A percentile compares a stretch with the other conserved stretches of the same genome.
These are phyloP conservation scores for Monochamus alternatus DNA, from an alignment of 2,888 invertebrate genomes.

Conservation along the genomic window DNA sequence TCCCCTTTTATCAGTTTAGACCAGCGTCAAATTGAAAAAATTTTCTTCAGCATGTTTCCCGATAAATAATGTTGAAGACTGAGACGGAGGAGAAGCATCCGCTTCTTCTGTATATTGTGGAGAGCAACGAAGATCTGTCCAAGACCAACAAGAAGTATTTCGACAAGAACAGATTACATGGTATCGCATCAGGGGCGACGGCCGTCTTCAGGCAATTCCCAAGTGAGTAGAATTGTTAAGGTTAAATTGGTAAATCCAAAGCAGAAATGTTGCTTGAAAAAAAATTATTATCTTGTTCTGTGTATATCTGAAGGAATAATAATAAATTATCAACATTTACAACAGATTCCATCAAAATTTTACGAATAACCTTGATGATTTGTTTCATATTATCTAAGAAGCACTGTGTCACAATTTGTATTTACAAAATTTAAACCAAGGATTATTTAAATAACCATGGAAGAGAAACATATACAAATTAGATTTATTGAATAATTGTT, in stretches of 20 bases:
- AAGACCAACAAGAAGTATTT: conserved; percentile 60
- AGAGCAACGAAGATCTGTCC: conserved; percentile 58
- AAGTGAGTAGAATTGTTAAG: conserved; percentile 62
- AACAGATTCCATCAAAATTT: too few species aligned
- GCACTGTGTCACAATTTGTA: too few species aligned
- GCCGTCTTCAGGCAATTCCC: conserved; percentile 69
- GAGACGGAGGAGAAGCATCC: conserved; percentile 66
- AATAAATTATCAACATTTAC: too few species aligned
- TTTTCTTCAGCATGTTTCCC: conserved; percentile 46
- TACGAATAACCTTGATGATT: too few species aligned
- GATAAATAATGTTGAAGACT: conserved; percentile 45
- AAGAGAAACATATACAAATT: background rate
- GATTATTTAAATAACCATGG: background rate
- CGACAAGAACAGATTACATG: conserved; percentile 64
- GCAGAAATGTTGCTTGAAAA: too few species aligned
- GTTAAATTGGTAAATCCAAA: background rate
- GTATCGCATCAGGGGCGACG: conserved; percentile 67
- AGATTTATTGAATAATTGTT: background rate
- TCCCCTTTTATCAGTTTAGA: background rate
- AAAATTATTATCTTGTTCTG: too few species aligned
- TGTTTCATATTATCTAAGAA: too few species aligned
- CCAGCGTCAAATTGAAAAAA: background rate
- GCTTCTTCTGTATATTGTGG: conserved; percentile 65
- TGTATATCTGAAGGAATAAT: too few species aligned
- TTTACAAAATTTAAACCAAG: background rate